Percentiles rank a stretch among this genome's conserved stretches.
Conservation (phyloP, 2,113 vertebrate genomes). For the Sceloporus tristichus region DNA sequence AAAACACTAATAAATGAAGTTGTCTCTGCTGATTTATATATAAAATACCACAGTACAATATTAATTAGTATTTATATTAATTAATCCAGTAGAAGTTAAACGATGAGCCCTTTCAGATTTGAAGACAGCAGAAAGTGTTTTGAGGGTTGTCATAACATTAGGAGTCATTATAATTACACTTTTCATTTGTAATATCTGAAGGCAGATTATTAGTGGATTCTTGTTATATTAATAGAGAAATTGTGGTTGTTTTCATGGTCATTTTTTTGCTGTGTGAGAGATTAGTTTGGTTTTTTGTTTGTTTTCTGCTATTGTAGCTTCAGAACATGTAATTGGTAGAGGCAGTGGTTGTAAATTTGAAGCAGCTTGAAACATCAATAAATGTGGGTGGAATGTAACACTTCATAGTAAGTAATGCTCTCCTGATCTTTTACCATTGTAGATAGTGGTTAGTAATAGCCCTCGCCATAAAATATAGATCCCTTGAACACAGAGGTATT, state of each 20-base stretch:
- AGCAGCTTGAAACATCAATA: background rate
- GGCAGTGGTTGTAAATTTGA: background rate
- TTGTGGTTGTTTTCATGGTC: background rate
- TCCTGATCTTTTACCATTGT: background rate
- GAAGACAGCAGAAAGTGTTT: too few species aligned
- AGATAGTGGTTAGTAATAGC: too few species aligned
- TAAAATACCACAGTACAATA: background rate
- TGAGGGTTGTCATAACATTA: too few species aligned
- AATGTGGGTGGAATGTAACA: background rate
- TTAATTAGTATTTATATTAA: background rate
- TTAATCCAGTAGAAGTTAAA: too few species aligned
- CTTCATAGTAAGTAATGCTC: background rate
- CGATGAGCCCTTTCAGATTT: too few species aligned
- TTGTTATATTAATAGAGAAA: too few species aligned
- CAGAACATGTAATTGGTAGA: background rate
- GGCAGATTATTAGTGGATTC: too few species aligned
- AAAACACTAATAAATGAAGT: background rate
- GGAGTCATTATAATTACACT: too few species aligned
- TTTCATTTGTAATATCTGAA: too few species aligned
- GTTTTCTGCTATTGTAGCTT: background rate
- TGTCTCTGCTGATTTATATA: background rate
- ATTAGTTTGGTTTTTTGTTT: background rate
- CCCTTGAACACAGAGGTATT: background rate
- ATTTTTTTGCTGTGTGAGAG: too few species aligned
- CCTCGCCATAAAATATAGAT: too few species aligned